Percentiles rank a stretch among this genome's conserved stretches.
Conservation (phyloP, 2,888 invertebrate species). For the Trachelus tabidus region DNA sequence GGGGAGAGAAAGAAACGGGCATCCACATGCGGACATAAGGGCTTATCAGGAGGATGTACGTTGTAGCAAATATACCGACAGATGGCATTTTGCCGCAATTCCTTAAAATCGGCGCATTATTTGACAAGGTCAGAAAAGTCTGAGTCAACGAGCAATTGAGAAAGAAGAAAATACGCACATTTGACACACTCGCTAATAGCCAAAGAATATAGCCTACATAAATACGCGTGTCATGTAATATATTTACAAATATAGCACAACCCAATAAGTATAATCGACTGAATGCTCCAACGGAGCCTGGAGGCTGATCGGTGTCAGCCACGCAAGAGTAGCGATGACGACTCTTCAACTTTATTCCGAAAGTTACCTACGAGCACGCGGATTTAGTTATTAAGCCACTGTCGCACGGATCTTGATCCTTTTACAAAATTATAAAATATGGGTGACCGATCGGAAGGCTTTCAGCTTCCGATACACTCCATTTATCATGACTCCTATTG, state of each 20-base stretch:
- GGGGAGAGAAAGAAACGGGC: neutral
- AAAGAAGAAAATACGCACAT: neutral
- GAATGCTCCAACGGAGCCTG: neutral
- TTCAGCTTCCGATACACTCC: neutral
- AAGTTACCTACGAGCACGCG: neutral
- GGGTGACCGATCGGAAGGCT: neutral
- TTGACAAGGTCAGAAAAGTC: neutral
- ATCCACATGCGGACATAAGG: neutral
- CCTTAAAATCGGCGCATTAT: neutral
- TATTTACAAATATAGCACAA: neutral
- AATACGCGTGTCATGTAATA: neutral
- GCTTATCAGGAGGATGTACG: neutral
- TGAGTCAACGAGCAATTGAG: neutral
- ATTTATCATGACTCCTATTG: neutral
- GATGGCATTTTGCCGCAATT: neutral
- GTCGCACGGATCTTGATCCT: neutral
- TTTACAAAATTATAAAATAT: neutral
- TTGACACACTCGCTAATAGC: neutral
- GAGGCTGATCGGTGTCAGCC: too few species aligned
- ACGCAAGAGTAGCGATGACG: too few species aligned
- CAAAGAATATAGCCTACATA: neutral
- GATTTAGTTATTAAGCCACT: neutral
- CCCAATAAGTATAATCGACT: neutral
- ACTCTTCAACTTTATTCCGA: neutral
- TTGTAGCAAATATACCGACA: neutral